Evolutionary conservation across 30 jellyfish, hydroid and myxozoan species (phyloP).

Genomic region (Cassiopea xamachana): DNA sequence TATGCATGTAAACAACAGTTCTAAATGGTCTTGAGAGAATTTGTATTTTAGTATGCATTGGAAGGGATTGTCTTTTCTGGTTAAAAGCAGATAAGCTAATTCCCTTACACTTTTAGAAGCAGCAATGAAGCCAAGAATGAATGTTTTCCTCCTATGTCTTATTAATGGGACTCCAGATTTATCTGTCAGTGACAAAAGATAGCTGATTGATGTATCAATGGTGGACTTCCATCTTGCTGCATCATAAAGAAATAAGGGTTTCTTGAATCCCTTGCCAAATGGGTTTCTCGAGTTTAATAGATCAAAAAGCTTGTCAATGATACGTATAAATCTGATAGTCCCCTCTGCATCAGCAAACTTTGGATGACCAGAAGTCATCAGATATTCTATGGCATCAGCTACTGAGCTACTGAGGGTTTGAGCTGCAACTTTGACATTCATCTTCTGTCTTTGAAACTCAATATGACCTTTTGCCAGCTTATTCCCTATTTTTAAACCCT

Average conservation of each 20-base stretch:
- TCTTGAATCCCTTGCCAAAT: slow-evolving; percentile 52
- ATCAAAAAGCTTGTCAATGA: slow-evolving; percentile 39
- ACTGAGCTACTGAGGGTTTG: slow-evolving; percentile 57
- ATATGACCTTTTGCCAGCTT: slow-evolving; percentile 26
- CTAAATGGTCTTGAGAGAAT: slow-evolving; percentile 72
- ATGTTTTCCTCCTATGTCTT: slow-evolving; percentile 53
- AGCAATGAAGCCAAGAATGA: slow-evolving; percentile 53
- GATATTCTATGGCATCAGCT: slow-evolving; percentile 66
- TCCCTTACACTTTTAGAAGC: slow-evolving; percentile 18
- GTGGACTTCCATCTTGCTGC: slow-evolving; percentile 7
- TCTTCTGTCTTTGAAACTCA: slow-evolving; percentile 48
- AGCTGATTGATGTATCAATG: slow-evolving; percentile 9
- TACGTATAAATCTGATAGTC: slow-evolving; percentile 22
- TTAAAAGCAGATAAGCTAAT: slow-evolving; percentile 34
- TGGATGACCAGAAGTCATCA: slow-evolving; percentile 35
- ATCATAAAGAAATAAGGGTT: slow-evolving; percentile 9
- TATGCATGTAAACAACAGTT: slow-evolving; percentile 65
- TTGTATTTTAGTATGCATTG: slow-evolving; percentile 57
- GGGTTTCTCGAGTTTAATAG: slow-evolving; percentile 56
- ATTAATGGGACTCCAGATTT: slow-evolving; percentile 27
- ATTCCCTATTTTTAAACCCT: slow-evolving; percentile 36
- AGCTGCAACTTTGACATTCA: slow-evolving; percentile 64
- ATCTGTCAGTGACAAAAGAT: slow-evolving; percentile 31
- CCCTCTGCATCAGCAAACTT: slow-evolving; percentile 46
- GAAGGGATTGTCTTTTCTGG: slow-evolving; percentile 58